Evolutionary conservation across 2,888 invertebrate species (phyloP).

Genomic region (Diaphora mendica): DNA sequence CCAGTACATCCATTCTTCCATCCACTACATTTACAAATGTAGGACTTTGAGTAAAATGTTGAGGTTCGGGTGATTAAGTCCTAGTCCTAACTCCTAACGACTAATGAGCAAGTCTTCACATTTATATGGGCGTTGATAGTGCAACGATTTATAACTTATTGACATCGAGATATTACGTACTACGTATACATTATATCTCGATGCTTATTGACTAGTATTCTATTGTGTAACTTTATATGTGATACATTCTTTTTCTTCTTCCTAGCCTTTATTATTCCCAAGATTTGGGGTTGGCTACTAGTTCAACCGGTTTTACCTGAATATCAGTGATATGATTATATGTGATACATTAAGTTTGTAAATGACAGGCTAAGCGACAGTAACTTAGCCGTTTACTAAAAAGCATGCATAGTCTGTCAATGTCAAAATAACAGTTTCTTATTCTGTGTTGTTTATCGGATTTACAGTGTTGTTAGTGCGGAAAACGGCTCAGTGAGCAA

Average conservation of each 20-base stretch:
- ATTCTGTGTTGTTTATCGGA: background rate
- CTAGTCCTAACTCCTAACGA: no score
- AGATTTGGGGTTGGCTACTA: no score
- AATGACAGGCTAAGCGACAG: background rate
- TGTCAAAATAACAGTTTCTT: background rate
- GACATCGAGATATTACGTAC: no score
- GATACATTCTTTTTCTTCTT: no score
- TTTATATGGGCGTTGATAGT: no score
- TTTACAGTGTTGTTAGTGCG: background rate
- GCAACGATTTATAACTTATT: background rate
- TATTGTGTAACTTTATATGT: no score
- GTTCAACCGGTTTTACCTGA: no score
- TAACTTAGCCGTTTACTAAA: background rate
- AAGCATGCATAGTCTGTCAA: background rate
- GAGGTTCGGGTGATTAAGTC: background rate
- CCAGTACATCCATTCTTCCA: background rate
- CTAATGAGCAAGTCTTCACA: background rate
- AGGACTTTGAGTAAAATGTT: background rate
- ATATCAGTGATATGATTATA: no score
- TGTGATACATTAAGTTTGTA: background rate
- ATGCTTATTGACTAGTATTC: no score
- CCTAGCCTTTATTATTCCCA: no score
- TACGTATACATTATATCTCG: no score
- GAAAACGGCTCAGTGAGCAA: background rate
- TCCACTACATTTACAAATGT: background rate